A percentile compares a stretch with the other conserved stretches of the same genome.
phyloP scores from a whole-genome alignment of 2,113 vertebrate species.

The Capreolus pygargus region DNA sequence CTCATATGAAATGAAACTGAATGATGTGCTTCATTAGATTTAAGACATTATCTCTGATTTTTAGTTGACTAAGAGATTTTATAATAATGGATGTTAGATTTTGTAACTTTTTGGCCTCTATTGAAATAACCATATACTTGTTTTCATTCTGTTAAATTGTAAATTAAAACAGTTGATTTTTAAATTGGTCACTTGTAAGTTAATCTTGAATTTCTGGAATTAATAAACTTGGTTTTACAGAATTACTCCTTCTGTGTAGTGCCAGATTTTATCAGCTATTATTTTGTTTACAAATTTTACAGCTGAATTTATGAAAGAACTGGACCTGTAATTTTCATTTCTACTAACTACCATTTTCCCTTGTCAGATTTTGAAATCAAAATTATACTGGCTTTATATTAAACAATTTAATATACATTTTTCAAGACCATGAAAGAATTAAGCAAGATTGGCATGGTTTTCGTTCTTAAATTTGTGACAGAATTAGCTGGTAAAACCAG shows the following conservation, averaged over 20 bases:
- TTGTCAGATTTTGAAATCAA: neutral
- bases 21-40: neutral
- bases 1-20: neutral
- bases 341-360: neutral
- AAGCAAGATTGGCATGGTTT: neutral
- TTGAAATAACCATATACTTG: neutral
- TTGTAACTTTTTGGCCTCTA: neutral
- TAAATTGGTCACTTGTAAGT: neutral
- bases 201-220: neutral
- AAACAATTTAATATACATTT: conserved; percentile 8
- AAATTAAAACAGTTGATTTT: neutral
- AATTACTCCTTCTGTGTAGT: neutral
- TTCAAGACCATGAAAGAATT: neutral
- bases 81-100: neutral
- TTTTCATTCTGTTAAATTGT: neutral
- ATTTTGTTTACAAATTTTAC: conserved; percentile 19
- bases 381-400: neutral
- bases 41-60: neutral
- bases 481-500: conserved; percentile 37
- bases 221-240: neutral
- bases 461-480: neutral
- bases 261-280: neutral
- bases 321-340: conserved; percentile 37
- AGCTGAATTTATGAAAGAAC: neutral
- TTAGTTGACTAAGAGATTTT: neutral